Percentiles rank a stretch among this genome's conserved stretches.
Conservation (phyloP, 1,140 invertebrate species). For the Aphaenogaster floridana region DNA sequence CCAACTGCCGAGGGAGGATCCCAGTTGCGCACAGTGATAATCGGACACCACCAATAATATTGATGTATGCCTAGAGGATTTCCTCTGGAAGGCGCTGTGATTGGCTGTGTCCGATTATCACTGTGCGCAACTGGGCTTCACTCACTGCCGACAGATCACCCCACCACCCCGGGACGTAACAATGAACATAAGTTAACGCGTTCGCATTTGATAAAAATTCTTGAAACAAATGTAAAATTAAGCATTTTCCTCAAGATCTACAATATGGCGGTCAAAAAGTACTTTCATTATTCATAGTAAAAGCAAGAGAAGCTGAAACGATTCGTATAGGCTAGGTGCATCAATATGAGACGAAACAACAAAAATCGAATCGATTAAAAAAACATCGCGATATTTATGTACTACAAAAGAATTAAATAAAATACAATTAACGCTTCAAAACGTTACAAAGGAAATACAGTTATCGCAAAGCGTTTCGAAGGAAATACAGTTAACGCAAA, state of each 20-base stretch:
- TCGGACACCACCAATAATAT: no score
- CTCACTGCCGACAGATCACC: no score
- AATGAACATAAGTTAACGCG: neutral
- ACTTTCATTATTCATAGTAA: neutral
- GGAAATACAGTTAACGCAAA: no score
- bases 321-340: neutral
- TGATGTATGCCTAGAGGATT: no score
- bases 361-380: neutral
- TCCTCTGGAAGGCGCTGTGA: no score
- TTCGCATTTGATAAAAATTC: neutral
- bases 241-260: conserved; percentile 1
- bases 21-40: no score
- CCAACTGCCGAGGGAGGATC: no score
- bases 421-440: neutral
- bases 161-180: no score
- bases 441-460: no score
- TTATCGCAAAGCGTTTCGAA: no score
- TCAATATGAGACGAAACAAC: neutral
- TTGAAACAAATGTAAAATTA: neutral
- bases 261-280: neutral
- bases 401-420: neutral
- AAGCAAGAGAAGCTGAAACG: neutral
- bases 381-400: neutral
- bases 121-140: no score
- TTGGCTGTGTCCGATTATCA: no score